Evolutionary conservation across 2,888 invertebrate genomes (phyloP), one percentile per base, ranked within the genome.

Genomic region (Phania funesta): DNA sequence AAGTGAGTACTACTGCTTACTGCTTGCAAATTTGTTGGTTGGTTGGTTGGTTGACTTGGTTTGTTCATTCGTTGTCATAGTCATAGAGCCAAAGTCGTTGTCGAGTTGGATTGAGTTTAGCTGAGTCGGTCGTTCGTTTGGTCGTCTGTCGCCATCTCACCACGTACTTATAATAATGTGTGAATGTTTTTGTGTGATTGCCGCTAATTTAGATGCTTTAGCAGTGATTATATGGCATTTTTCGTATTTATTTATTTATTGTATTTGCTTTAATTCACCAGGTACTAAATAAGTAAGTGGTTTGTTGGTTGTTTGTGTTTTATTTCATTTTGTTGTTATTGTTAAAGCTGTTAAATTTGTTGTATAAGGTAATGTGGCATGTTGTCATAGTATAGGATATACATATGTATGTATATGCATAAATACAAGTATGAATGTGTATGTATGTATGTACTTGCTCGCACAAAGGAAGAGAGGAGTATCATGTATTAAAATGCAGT

Each of bases 211-310:
- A 82, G 82, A 82, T 82, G 82, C 78, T 82, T 82, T 82, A 82
- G 82, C 82, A 82, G 82, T 78, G 82, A 82, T 82, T 82, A 82
- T 82, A 82, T 82, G 82, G 82, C 82, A 82, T 82, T 82, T 82
- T 82, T 82, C 82, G 78, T 82, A 78, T 82, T 78, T 82, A 82
- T 82, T 82, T 82, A 82, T 82, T 82, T 82, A 82, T 82, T 82
- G 74, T 82, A 71, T 82, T 82, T 82, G 82, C 82, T 78, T 82
- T 82, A 82, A 82, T 82, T 82, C 82, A 82, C 82, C 82, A 82
- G 82, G 82, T 82, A 82, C 82, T 82, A 82, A 82, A 82, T 82
- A 82, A 82, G 82, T 82, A 82, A 82, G 82, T 82, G 82, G 82
- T 82, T 82, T 68, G 78, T 64, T 78, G 62, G 78, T 50, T 78